phyloP scores from a whole-genome alignment of 2,797 vertebrate genomes.

The Channallabes apus region DNA sequence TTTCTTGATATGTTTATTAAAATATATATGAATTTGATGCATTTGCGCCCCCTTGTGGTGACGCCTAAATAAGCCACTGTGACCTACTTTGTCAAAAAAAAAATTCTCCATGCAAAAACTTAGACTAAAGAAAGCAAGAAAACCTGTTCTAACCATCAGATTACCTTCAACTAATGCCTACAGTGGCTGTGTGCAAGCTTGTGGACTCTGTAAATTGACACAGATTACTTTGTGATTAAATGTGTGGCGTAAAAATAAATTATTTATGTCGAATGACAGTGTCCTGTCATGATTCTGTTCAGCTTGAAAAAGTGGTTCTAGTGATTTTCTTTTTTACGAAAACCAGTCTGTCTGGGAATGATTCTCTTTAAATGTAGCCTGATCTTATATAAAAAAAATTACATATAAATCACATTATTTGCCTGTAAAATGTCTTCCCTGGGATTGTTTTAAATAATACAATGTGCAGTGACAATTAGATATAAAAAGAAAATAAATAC shows the following conservation, averaged over 20 bases:
- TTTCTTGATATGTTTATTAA: background rate
- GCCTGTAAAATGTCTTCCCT: background rate
- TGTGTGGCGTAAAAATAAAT: constrained; percentile 51
- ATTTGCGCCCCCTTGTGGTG: constrained; percentile 12
- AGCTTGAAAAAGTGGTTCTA: background rate
- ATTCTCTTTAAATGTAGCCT: background rate
- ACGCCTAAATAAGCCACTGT: background rate
- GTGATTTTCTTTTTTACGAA: background rate
- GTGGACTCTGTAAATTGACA: constrained; percentile 45
- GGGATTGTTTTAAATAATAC: background rate
- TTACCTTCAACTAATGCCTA: background rate
- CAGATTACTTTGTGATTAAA: constrained; percentile 49
- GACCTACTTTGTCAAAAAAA: constrained; percentile 3
- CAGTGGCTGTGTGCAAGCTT: constrained; percentile 34
- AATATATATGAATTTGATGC: background rate
- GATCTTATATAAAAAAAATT: background rate
- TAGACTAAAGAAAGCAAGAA: background rate
- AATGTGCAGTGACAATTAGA: background rate
- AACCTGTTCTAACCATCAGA: background rate
- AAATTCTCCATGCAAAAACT: background rate
- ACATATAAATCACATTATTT: constrained; percentile 59
- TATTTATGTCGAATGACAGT: constrained; percentile 36
- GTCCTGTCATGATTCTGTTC: too few species aligned
- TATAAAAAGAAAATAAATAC: background rate
- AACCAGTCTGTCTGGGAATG: background rate